Base-by-base conservation (phyloP, 2,797 vertebrate genomes). In the Lagothrix lagotricha region DNA sequence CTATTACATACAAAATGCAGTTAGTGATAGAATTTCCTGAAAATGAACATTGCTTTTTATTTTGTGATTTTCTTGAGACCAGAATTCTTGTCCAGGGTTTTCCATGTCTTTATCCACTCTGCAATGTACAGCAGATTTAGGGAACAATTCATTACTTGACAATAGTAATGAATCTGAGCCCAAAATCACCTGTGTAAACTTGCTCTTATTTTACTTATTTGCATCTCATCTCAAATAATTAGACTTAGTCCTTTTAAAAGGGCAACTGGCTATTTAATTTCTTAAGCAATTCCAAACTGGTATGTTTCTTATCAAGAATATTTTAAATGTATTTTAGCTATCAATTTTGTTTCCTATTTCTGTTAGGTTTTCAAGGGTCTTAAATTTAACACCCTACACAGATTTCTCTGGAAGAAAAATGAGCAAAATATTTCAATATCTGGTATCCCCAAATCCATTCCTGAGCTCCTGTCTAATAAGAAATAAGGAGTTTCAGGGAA, bases 341-440 rank as follows among this genome's bases (percentile, higher is more conserved):
- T 84, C 67, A 54, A 12, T 86, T 96, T 90, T 57, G 44, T 97
- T 95, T 96, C 46, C n/a, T 89, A 4, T 64, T 22, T 90, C 7
- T 88, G n/a, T 92, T 90, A 79, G n/a, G 6, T 82, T 95, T 76
- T 95, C 24, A 75, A 79, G 39, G 52, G 30, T 46, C 9, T 92
- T 81, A 11, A 24, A 4, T 61, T 81, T 41, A 84, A 88, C 75
- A 50, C 26, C 17, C 5, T 72, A 86, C n/a, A 52, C 48, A 52
- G 7, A 82, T 92, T 96, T 94, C 28, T 83, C 44, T 80, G 48
- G 24, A 48, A 57, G 39, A 2, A 76, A 39, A 54, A 48, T 73
- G 4, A 50, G 36, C 44, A 79, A 64, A 76, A 88, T 80, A 85
- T 85, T 75, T 97, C 48, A 58, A 30, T 36, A 17, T 79, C 44